A percentile compares a stretch with the other conserved stretches of the same genome.
Conservation (phyloP, 2,888 invertebrate genomes). For the Chymomyza procnemis region DNA sequence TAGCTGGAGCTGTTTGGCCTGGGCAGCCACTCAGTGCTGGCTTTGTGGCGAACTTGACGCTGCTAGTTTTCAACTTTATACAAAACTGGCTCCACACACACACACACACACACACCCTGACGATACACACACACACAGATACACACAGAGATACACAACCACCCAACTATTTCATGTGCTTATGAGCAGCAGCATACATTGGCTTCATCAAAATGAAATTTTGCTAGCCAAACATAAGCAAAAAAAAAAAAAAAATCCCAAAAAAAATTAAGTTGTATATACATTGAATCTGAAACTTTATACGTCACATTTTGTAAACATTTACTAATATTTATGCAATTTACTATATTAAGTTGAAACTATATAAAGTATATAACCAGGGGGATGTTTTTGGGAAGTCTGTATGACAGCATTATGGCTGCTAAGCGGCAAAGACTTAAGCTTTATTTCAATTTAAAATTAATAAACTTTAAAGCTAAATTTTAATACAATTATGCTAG, state of each 20-base stretch:
- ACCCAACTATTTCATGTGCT: conserved; percentile 9
- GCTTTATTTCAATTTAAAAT: not conserved
- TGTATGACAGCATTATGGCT: no score
- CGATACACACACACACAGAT: conserved; percentile 5
- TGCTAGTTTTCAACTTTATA: conserved; percentile 55
- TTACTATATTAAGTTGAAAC: not conserved
- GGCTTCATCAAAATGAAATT: conserved; percentile 59
- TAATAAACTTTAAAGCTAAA: not conserved
- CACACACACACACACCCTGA: conserved; percentile 9
- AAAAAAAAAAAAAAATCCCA: not conserved
- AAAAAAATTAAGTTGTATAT: not conserved
- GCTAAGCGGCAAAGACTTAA: not conserved
- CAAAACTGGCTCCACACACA: no score
- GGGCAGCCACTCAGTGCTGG: not conserved
- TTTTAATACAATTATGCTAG: not conserved
- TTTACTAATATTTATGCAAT: not conserved
- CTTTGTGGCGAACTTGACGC: conserved; percentile 1
- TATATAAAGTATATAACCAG: no score
- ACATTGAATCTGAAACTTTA: not conserved
- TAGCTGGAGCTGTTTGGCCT: not conserved
- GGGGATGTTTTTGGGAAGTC: no score
- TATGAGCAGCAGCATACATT: conserved; percentile 20
- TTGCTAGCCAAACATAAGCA: conserved; percentile 43
- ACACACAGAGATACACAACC: conserved; percentile 20
- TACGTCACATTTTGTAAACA: not conserved